phyloP scores from a whole-genome alignment of 2,113 vertebrate genomes.

The Nibea albiflora region DNA sequence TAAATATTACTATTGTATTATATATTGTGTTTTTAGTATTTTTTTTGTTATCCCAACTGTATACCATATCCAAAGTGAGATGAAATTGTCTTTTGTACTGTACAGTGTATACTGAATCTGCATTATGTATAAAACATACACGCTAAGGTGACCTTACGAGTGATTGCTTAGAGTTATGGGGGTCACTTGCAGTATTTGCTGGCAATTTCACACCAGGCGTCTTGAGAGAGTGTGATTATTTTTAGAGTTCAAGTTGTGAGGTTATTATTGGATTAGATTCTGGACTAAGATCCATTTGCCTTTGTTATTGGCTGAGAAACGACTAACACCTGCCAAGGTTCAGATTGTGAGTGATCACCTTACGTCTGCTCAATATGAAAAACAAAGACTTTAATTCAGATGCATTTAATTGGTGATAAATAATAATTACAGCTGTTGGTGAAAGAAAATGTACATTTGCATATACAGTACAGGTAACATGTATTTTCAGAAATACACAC shows the following conservation, averaged over 20 bases:
- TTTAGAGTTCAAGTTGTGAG: slow-evolving; percentile 59
- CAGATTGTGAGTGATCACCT: slow-evolving; percentile 40
- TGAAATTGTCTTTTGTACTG: slow-evolving; percentile 59
- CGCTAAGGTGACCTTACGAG: slow-evolving; percentile 51
- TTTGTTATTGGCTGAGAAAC: slow-evolving; percentile 58
- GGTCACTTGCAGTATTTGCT: slow-evolving; percentile 35
- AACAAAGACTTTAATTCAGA: slow-evolving; percentile 41
- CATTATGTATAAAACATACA: slow-evolving; percentile 43
- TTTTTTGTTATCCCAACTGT: slow-evolving; percentile 64
- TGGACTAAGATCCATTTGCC: slow-evolving; percentile 46
- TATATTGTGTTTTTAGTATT: slow-evolving; percentile 64
- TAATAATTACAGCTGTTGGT: slow-evolving; percentile 8
- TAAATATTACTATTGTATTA: slow-evolving; percentile 53
- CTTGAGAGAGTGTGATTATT: slow-evolving; percentile 65
- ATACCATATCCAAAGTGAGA: slow-evolving; percentile 52
- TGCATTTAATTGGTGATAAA: slow-evolving; percentile 4
- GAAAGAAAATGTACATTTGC: background rate
- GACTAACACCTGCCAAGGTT: slow-evolving; percentile 58
- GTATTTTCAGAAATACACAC: background rate
- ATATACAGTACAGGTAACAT: slow-evolving; percentile 6
- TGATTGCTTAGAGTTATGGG: slow-evolving; percentile 33
- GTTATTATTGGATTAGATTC: slow-evolving; percentile 75
- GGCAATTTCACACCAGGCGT: slow-evolving; percentile 41
- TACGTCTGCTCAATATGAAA: slow-evolving; percentile 43
- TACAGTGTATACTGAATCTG: slow-evolving; percentile 48